Base-by-base conservation (phyloP, 2,888 invertebrate genomes). In the Incurvaria masculella region DNA sequence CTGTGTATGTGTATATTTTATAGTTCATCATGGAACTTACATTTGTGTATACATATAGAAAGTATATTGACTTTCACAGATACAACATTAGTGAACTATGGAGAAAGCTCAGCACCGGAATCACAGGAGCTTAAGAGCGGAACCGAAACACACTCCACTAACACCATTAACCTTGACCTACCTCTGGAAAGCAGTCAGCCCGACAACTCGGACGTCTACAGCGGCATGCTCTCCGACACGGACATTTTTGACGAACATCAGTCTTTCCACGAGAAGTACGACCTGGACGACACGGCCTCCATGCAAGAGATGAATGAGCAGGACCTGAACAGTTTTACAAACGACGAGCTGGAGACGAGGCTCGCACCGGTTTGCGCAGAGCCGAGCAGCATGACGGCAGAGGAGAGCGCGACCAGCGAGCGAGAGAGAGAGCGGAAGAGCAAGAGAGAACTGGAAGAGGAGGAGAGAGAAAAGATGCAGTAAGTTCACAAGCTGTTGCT, bases 391-490 rank as follows among this genome's bases (percentile, higher is more conserved):
- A 11, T 11, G 50, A 72, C 65, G 50, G 63, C 68, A 21, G 75
- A 78, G 43, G 75, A 79, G 52, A 66, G 69, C 60, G 54, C 71
- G 14, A 68, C 76, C 62, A 76, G 66, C 65, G 78, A 81, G 50
- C 81, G 81, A 51, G 85, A 84, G 61, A 86, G 86, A 60, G 89
- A 88, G 60, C 82, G 81, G 46, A 88, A 85, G 68, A 87, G 84
- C 59, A 89, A 89, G 70, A 89, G 85, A 52, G 94, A 94, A 68
- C 64, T 94, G 10, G 94, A 97, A 67, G 94, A 96, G 65, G 96
- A 97, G 62, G 96, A 97, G 65, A 75, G 96, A 51, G 94, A 96
- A 64, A 94, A 93, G 69, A 96, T 97, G 96, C 95, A 95, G 94
- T 94, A 78, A 79, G 87, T 83, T 46, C 50, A 40, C 26, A 14